Evolutionary conservation across 30 jellyfish, hydroid and myxozoan species (phyloP), one percentile per base, ranked within the genome.

Genomic region (Nemopilema nomurai): DNA sequence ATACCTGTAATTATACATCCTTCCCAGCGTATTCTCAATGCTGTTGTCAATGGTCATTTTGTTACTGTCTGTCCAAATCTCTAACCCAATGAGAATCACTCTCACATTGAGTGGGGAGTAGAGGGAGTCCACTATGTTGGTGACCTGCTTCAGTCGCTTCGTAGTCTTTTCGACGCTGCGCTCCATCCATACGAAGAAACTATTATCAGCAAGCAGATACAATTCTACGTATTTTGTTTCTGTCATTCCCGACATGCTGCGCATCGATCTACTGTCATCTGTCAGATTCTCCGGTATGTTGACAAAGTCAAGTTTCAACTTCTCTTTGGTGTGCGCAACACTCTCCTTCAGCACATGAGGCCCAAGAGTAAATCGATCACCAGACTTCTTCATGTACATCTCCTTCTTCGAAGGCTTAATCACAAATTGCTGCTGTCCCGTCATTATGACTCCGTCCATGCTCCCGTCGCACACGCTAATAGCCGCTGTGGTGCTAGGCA

Each of bases 171-270:
- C 63, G 0, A 68, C 52, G 77, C 85, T 90, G 24, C 71, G 83
- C 20, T 72, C 89, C 18, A 65, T 82, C 78, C 69, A 77, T 27
- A 22, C 25, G 49, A 62, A 90, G 57, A 57, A 76, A 28, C 89
- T 83, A 21, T 75, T 29, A 75, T 90, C 97, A 63, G 71, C 71
- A 28, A 90, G 96, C 41, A 90, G 27, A 70, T 82, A 90, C 67
- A 90, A 29, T 83, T 90, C 97, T 6, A 90, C 62, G 62, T 78
- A 90, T 51, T 90, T 81, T 23, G 85, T 87, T 26, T 87, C 81
- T 16, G 74, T 25, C 22, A 79, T 4, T 16, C 63, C 80, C 4
- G 13, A 49, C 53, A 33, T 8, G 70, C 41, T 64, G 17, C 57
- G 6, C 16, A 64, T 27, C 4, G 65, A 24, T 24, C 74, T 67